Conservation (phyloP, 2,113 vertebrate genomes). For the Trochalopteron elliotii region DNA sequence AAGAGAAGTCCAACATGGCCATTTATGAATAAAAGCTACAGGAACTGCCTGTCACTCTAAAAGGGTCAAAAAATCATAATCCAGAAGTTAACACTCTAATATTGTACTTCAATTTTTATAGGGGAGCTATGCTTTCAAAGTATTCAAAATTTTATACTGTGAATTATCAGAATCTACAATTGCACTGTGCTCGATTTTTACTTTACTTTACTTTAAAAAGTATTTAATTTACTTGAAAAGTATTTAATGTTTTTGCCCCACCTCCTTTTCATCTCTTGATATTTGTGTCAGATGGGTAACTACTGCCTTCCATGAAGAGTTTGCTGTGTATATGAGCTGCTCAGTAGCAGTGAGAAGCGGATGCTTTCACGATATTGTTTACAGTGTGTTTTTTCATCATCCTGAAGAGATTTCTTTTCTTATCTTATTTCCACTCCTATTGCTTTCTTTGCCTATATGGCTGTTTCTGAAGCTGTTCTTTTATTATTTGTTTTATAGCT, state of each 20-base stretch:
- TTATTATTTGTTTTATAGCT: background rate
- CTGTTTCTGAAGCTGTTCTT: background rate
- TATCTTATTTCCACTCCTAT: background rate
- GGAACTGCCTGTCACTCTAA: background rate
- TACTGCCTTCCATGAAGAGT: background rate
- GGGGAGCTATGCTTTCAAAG: background rate
- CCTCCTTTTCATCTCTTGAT: background rate
- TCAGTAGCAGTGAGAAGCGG: background rate
- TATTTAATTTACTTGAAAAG: too few species aligned
- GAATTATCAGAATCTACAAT: background rate
- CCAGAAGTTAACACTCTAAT: background rate
- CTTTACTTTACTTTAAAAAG: too few species aligned
- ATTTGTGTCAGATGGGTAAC: background rate
- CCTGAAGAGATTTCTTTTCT: background rate
- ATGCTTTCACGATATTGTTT: background rate
- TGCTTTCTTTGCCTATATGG: background rate
- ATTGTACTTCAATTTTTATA: background rate
- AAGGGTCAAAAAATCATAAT: background rate
- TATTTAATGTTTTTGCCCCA: background rate
- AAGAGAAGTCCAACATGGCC: background rate
- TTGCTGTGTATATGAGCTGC: background rate
- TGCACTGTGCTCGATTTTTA: background rate
- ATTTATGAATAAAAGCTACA: background rate
- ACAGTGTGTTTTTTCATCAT: background rate
- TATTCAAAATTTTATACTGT: background rate